Conservation (phyloP, 2,888 invertebrate species). For the Andricus curvator region DNA sequence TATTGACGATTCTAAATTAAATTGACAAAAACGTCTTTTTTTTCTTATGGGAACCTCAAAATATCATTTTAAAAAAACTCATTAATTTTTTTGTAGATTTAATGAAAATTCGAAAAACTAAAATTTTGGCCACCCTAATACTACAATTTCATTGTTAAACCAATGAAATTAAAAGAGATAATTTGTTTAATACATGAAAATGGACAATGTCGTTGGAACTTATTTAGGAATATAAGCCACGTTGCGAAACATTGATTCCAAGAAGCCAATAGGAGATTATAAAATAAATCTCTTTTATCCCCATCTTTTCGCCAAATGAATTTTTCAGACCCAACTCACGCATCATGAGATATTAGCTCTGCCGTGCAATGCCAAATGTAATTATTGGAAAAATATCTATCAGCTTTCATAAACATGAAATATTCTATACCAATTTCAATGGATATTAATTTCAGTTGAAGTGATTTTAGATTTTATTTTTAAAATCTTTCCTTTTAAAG, state of each 20-base stretch:
- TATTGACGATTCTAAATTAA: too few species aligned
- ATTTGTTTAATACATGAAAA: background rate
- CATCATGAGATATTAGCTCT: slow-evolving; percentile 11
- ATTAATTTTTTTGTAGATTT: too few species aligned
- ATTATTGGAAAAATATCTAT: slow-evolving; percentile 37
- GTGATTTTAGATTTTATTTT: background rate
- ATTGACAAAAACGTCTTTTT: too few species aligned
- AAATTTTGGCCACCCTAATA: background rate
- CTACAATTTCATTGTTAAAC: background rate
- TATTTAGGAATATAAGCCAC: background rate
- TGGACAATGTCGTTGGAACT: background rate
- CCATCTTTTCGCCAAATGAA: background rate
- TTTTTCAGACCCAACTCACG: slow-evolving; percentile 30
- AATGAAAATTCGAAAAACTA: too few species aligned
- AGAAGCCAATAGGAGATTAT: slow-evolving; percentile 20
- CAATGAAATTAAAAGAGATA: background rate
- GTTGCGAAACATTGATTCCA: background rate
- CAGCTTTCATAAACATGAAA: background rate
- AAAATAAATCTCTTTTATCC: slow-evolving; percentile 8
- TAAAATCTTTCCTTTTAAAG: too few species aligned
- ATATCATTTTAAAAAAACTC: too few species aligned
- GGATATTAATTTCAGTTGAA: slow-evolving; percentile 13
- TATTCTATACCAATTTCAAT: background rate
- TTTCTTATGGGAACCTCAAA: too few species aligned
- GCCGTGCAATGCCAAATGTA: slow-evolving; percentile 35